Conservation (phyloP, 2,797 vertebrate genomes). For the Botia kubotai region DNA sequence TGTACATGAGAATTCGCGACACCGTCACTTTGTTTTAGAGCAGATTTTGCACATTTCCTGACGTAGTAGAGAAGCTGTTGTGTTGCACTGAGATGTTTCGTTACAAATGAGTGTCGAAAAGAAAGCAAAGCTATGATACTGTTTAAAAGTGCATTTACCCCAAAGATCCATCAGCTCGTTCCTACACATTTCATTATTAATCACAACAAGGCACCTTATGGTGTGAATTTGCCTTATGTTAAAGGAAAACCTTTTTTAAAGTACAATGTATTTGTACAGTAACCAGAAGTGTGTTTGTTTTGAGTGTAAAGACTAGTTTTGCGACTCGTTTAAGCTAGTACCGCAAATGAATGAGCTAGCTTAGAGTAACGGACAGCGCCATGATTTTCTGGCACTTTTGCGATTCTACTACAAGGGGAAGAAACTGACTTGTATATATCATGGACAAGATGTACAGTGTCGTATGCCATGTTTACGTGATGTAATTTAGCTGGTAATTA, state of each 20-base stretch:
- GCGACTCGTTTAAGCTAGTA: slow-evolving; percentile 51
- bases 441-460: slow-evolving; percentile 88
- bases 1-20: slow-evolving; percentile 87
- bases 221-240: slow-evolving; percentile 78
- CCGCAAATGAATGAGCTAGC: slow-evolving; percentile 68
- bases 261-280: slow-evolving; percentile 49
- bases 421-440: slow-evolving; percentile 87
- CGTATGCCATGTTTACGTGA: slow-evolving; percentile 95
- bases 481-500: slow-evolving; percentile 84
- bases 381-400: slow-evolving; percentile 81
- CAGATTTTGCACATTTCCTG: slow-evolving; percentile 95
- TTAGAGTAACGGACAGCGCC: slow-evolving; percentile 67
- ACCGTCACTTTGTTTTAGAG: slow-evolving; percentile 93
- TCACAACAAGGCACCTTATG: slow-evolving; percentile 81
- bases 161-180: slow-evolving; percentile 71
- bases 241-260: slow-evolving; percentile 42
- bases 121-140: slow-evolving; percentile 70
- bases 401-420: slow-evolving; percentile 69
- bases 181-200: slow-evolving; percentile 69
- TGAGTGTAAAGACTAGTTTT: neutral
- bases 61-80: slow-evolving; percentile 80
- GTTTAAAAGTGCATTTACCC: slow-evolving; percentile 84
- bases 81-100: slow-evolving; percentile 83
- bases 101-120: slow-evolving; percentile 46
- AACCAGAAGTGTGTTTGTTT: slow-evolving; percentile 51